Evolutionary conservation across 2,113 vertebrate genomes (phyloP), one percentile per base, ranked within the genome.

Genomic region (Xenotilapia leptura): DNA sequence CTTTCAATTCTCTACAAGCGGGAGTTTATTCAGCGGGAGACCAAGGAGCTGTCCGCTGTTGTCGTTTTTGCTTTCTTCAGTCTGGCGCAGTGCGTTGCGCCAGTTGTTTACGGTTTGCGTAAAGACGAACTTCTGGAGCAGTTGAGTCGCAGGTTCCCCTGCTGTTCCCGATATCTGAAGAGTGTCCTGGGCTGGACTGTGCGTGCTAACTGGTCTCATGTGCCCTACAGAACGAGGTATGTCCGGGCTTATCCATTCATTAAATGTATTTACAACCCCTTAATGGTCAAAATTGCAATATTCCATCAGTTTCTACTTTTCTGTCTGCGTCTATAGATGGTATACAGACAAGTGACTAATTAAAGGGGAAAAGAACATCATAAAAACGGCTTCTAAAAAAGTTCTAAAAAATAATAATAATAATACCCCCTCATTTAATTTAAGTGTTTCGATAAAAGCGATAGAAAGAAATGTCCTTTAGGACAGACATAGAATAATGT

Each of bases 71-170:
- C 92, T 1, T 96, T 96, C 91, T 97, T 97, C 89, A 97, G 95
- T 17, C 33, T 97, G 90, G 96, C 96, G 31, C 96, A 97, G 83
- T 97, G 96, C 33, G 56, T 96, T 4, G 96, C 96, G 17, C 96
- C 96, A 0, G 90, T 96, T 2, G 89, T 97, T 2, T 97, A 97
- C 79, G 96, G 96, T 5, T 81, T 97, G 92, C 96, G 96, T 12
- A 97, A 96, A 92, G 96, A 97, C 83, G 96, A 97, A 79, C 94
- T 97, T 2, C 8, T 95, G 75, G 96, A 96, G 62, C 90, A 95
- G 23, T 4, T 96, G 13, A 82, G 86, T 4, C 92, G 83, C 58
- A 90, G 92, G 53, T 96, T 96, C 84, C 96, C 95, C 2, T 94
- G 91, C 60, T 93, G 94, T 6, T 91, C 91, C 83, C 68, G 92